These are phyloP conservation scores for Camptogramma bilineatum DNA, from an alignment of 2,888 invertebrate species.

Conservation along the genomic window DNA sequence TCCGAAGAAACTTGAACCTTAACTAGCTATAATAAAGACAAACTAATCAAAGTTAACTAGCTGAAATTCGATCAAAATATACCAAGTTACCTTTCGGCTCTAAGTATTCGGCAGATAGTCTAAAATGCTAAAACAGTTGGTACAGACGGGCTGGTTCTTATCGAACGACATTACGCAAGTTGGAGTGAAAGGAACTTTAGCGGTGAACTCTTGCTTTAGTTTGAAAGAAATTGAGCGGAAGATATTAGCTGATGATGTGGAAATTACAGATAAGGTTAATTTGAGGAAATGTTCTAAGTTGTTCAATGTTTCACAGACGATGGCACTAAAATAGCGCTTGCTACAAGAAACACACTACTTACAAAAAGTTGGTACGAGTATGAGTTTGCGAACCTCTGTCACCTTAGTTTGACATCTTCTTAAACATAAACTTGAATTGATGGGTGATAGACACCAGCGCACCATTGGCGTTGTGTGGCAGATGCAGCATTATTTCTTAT, in stretches of 20 bases:
- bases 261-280: conserved; percentile 23
- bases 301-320: neutral
- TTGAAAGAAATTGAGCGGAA: conserved; percentile 30
- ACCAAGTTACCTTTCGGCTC: neutral
- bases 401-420: too few species aligned
- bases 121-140: conserved; percentile 8
- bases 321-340: neutral
- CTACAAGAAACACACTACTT: too few species aligned
- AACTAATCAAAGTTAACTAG: neutral
- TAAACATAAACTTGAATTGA: too few species aligned
- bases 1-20: neutral
- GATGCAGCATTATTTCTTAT: too few species aligned
- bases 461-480: too few species aligned
- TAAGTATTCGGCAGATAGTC: neutral
- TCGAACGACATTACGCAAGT: conserved; percentile 22
- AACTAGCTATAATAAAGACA: neutral
- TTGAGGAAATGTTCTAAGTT: neutral
- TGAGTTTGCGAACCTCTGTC: too few species aligned
- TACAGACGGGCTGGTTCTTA: neutral
- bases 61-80: neutral
- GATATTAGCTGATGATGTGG: conserved; percentile 29
- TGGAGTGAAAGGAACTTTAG: conserved; percentile 18
- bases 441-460: too few species aligned
- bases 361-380: too few species aligned
- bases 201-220: conserved; percentile 23